Base-by-base conservation (phyloP, 2,113 vertebrate genomes). In the Alectura lathami region DNA sequence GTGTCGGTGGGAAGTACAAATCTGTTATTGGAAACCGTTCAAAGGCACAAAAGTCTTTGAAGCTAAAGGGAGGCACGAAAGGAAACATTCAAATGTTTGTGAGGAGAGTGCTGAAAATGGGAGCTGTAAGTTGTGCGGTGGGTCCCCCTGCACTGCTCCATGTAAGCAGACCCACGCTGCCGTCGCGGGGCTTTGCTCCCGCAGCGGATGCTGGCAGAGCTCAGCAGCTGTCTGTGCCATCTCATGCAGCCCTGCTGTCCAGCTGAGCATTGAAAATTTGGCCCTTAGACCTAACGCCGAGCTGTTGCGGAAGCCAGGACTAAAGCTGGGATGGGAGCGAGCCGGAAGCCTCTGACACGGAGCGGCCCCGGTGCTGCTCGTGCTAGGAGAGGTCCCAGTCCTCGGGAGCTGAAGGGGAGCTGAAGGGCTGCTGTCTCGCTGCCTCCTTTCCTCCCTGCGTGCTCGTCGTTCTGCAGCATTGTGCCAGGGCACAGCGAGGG, bases 231-330 rank as follows among this genome's bases (percentile, higher is more conserved):
- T 45, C 11, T 29, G 40, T 69, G 84, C 66, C 82, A 85, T 86
- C 53, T 45, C 69, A 11, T 42, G 64, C 70, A 72, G 64, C 68
- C 83, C 83, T 86, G 72, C 82, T 70, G 47, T 72, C 60, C 50
- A 63, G 75, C 56, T 68, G 68, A 86, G 72, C 83, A 40, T 16
- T 91, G 75, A 86, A 88, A 91, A 81, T 77, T 80, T 86, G 85
- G 56, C 88, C 78, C 72, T 67, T 89, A 30, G 42, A 69, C 6
- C 3, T 7, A 29, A 21, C 23, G 62, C 80, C 83, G 34, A n/a
- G 10, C 27, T n/a, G 26, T 34, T 83, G 23, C 83, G 86, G 64
- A 60, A 83, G 89, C 50, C 74, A 42, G 3, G 10, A 2, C 36
- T 54, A 27, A 53, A 70, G 54, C 63, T 56, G 82, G 54, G 78